phyloP scores from a whole-genome alignment of 2,888 invertebrate genomes.

The Trichopria drosophilae region DNA sequence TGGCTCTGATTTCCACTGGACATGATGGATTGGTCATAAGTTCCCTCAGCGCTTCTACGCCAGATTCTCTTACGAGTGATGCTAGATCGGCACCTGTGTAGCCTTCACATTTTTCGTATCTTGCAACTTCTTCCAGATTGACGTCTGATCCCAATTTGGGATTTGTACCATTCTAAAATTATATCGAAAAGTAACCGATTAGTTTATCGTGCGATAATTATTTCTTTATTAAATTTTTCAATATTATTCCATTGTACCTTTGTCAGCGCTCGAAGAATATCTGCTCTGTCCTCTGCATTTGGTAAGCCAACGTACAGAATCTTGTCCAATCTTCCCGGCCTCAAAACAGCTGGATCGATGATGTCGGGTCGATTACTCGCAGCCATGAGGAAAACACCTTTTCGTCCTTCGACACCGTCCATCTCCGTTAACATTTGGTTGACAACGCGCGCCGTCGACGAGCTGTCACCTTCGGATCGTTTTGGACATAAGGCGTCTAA shows the following conservation, averaged over 20 bases:
- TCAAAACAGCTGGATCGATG: constrained; percentile 90
- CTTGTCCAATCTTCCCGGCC: constrained; percentile 89
- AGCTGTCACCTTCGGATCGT: constrained; percentile 75
- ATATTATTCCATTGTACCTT: constrained; percentile 65
- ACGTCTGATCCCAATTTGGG: constrained; percentile 79
- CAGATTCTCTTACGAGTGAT: constrained; percentile 85
- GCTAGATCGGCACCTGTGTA: constrained; percentile 95
- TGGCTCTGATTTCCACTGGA: constrained; percentile 61
- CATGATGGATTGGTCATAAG: constrained; percentile 65
- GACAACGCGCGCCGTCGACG: constrained; percentile 82
- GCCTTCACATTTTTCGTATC: constrained; percentile 69
- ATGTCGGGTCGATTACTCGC: constrained; percentile 97
- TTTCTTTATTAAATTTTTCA: not conserved
- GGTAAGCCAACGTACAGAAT: constrained; percentile 91
- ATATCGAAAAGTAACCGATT: constrained; percentile 11
- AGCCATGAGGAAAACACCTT: constrained; percentile 92
- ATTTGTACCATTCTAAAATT: constrained; percentile 72
- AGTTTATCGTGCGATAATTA: constrained; percentile 8
- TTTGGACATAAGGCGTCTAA: constrained; percentile 94
- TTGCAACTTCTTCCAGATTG: constrained; percentile 71
- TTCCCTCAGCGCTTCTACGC: constrained; percentile 77
- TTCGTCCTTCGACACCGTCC: constrained; percentile 92
- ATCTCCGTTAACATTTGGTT: constrained; percentile 97
- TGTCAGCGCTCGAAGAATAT: constrained; percentile 86
- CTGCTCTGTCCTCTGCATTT: constrained; percentile 73